These are phyloP conservation scores for Alviniconcha strummeri DNA, from an alignment of 2,888 invertebrate species.

Conservation along the genomic window DNA sequence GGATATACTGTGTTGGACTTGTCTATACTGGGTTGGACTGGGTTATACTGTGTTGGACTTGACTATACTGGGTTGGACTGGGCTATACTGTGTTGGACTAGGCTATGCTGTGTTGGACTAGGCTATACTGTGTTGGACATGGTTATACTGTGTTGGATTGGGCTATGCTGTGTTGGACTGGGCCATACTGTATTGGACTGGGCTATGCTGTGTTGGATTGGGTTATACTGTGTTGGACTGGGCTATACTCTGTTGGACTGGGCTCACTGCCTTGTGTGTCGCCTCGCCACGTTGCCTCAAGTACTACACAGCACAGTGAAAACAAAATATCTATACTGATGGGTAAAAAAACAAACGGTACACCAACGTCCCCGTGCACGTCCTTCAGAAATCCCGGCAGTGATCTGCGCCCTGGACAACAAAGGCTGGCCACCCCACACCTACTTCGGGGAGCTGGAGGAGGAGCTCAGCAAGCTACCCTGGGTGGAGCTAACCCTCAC, in stretches of 20 bases:
- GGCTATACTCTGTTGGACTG: background rate
- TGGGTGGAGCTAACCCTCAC: slow-evolving; percentile 15
- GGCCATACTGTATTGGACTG: background rate
- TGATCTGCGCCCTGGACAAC: slow-evolving; percentile 22
- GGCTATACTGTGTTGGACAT: background rate
- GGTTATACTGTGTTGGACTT: background rate
- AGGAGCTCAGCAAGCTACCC: slow-evolving; percentile 27
- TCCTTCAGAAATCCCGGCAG: slow-evolving; percentile 8
- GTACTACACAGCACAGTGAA: too few relatives aligned
- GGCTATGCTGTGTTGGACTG: background rate
- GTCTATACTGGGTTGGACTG: background rate
- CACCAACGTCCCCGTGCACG: too few relatives aligned
- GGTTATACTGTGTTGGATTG: background rate
- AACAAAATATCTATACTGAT: too few relatives aligned
- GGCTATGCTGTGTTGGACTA: background rate
- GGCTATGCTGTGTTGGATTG: background rate
- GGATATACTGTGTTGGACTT: background rate
- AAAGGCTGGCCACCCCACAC: slow-evolving; percentile 21
- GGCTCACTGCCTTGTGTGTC: background rate
- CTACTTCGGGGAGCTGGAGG: slow-evolving; percentile 25
- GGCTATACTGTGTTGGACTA: background rate
- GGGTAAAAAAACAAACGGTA: too few relatives aligned
- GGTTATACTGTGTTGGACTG: background rate
- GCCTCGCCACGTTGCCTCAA: too few relatives aligned
- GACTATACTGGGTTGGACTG: background rate